Percentiles rank a stretch among this genome's conserved stretches.
Evolutionary conservation across 2,888 invertebrate species (phyloP).

Genomic region (Resseliella maxima): DNA sequence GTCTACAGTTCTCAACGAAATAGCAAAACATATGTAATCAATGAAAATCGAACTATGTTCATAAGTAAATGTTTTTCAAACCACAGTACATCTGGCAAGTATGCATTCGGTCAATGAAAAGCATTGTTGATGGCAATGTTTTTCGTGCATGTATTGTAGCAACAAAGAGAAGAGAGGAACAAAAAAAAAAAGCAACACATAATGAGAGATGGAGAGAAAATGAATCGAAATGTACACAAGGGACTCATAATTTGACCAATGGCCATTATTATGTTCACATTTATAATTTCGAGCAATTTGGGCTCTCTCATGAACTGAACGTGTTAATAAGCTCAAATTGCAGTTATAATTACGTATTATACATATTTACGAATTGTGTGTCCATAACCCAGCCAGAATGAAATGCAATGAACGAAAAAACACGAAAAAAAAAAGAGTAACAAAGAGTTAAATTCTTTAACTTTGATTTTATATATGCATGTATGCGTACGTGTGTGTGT

Average conservation of each 20-base stretch:
- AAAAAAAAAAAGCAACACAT: neutral
- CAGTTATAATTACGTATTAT: conserved; percentile 13
- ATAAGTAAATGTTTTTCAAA: conserved; percentile 22
- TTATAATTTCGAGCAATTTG: neutral
- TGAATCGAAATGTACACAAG: conserved; percentile 9
- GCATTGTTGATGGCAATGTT: neutral
- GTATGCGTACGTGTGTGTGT: too few relatives aligned
- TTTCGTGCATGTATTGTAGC: too few relatives aligned
- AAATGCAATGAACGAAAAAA: neutral
- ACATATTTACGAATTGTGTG: neutral
- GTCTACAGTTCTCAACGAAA: too few relatives aligned
- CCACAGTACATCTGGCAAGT: neutral
- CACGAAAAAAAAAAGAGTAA: neutral
- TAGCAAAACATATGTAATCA: neutral
- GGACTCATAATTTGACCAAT: conserved; percentile 46
- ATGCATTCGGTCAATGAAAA: conserved; percentile 12
- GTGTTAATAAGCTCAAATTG: conserved; percentile 41
- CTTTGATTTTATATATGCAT: too few relatives aligned
- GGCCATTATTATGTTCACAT: conserved; percentile 20
- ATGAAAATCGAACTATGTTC: neutral
- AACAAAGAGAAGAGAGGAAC: too few relatives aligned
- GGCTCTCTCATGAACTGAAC: neutral
- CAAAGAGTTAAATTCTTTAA: neutral
- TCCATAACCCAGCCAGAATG: neutral
- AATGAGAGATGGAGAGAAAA: neutral